Evolutionary conservation across 2,797 vertebrate genomes (phyloP).

Genomic region (Aythya fuligula): DNA sequence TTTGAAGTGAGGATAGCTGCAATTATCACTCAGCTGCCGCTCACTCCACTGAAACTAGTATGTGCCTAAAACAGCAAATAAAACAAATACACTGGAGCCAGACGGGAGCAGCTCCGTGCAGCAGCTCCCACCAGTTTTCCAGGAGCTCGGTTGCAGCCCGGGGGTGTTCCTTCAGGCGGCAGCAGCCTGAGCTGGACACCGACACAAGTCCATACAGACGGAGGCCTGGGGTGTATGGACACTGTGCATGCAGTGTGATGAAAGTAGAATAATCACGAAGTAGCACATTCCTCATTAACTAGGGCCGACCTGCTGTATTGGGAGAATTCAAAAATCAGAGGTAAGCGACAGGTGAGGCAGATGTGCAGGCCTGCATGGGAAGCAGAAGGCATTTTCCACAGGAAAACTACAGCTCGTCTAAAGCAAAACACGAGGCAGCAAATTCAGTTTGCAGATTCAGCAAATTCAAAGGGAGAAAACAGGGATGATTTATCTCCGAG

Average conservation of each 20-base stretch:
- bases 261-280: neutral
- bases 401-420: neutral
- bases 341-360: neutral
- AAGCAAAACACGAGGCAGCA: neutral
- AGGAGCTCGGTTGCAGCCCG: neutral
- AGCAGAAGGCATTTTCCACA: neutral
- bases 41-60: neutral
- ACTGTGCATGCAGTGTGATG: neutral
- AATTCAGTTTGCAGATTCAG: neutral
- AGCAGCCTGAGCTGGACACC: neutral
- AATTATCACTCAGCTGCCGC: constrained; percentile 11
- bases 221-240: accelerated
- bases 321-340: neutral
- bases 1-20: neutral
- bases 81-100: neutral
- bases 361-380: neutral
- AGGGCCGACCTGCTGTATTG: neutral
- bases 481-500: constrained; percentile 18
- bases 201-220: neutral
- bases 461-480: constrained; percentile 19
- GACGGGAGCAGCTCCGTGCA: neutral
- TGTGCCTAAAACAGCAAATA: neutral
- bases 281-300: accelerated
- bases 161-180: neutral
- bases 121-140: neutral